Evolutionary conservation across 2,888 invertebrate genomes (phyloP).

Genomic region (Rutpela maculata): DNA sequence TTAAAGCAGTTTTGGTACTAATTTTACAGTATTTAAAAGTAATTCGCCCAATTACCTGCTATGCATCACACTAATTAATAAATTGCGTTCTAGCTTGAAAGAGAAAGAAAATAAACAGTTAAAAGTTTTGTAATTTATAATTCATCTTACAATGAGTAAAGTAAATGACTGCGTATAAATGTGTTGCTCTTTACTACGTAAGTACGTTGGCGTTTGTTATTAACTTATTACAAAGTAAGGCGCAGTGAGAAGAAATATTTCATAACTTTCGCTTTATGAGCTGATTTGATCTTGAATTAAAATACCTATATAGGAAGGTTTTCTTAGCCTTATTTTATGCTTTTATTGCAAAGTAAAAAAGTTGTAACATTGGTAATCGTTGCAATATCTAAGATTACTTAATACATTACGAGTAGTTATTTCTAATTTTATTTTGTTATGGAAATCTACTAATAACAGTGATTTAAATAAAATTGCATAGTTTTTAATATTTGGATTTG

Average conservation of each 20-base stretch:
- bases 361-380: constrained; percentile 19
- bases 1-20: too few relatives aligned
- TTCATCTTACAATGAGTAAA: not conserved
- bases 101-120: not conserved
- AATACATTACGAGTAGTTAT: constrained; percentile 8
- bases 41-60: not conserved
- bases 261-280: constrained; percentile 35
- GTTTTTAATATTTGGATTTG: not conserved
- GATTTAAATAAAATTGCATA: too few relatives aligned
- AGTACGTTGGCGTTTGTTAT: constrained; percentile 19
- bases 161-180: not conserved
- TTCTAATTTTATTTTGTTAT: not conserved
- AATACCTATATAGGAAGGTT: constrained; percentile 5
- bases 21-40: too few relatives aligned
- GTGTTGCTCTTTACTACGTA: not conserved
- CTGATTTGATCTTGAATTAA: constrained; percentile 37
- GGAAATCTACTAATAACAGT: not conserved
- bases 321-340: constrained; percentile 22
- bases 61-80: not conserved
- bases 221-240: constrained; percentile 25
- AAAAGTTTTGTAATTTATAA: not conserved
- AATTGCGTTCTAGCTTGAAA: not conserved
- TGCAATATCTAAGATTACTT: constrained; percentile 10
- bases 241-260: constrained; percentile 29
- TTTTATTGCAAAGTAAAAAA: constrained; percentile 16